Percentiles rank a stretch among this genome's conserved stretches.
These are phyloP conservation scores for Falco naumanni DNA, from an alignment of 2,797 vertebrate genomes.

Conservation along the genomic window DNA sequence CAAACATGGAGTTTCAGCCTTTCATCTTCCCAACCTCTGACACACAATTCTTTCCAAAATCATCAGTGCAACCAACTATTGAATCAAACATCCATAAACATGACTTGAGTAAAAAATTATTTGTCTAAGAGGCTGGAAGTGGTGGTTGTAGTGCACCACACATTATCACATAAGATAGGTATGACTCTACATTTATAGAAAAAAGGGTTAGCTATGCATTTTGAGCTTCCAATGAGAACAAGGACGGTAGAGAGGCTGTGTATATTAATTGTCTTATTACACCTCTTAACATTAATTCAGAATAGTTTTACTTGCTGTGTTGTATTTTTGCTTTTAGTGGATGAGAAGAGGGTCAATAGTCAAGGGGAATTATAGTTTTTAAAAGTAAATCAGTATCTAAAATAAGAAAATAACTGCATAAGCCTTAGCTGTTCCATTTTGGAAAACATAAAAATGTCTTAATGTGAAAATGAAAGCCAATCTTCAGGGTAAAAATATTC, in stretches of 20 bases:
- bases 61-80: background rate
- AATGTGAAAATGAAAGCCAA: slow-evolving; percentile 2
- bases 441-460: background rate
- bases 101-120: background rate
- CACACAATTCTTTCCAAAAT: background rate
- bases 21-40: background rate
- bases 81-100: background rate
- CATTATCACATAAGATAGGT: fast-evolving
- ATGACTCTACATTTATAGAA: background rate
- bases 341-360: background rate
- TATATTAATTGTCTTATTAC: background rate
- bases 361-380: background rate
- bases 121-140: background rate
- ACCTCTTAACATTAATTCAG: background rate
- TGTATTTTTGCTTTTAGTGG: background rate
- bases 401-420: background rate
- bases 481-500: slow-evolving; percentile 10
- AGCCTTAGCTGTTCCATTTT: background rate
- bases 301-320: background rate
- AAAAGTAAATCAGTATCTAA: background rate
- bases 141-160: background rate
- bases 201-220: background rate
- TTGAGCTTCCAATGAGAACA: background rate
- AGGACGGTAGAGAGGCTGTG: background rate
- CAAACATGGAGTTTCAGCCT: background rate